phyloP scores from a whole-genome alignment of 1,140 invertebrate genomes.

The Sipha flava region DNA sequence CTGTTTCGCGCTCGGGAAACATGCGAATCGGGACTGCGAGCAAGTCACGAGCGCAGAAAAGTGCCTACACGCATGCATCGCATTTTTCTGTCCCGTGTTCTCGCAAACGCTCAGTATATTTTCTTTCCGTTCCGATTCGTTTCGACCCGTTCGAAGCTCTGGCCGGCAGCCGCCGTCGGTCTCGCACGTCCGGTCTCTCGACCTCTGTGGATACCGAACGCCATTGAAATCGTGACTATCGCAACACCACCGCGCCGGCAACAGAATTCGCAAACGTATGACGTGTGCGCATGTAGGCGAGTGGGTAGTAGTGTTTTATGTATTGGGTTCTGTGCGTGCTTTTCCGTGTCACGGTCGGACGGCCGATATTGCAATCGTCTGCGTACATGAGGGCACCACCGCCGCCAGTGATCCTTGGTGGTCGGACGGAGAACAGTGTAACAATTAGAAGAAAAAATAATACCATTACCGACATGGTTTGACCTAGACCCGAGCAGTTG shows the following conservation, averaged over 20 bases:
- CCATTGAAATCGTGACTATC: background rate
- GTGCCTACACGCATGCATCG: background rate
- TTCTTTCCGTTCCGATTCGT: background rate
- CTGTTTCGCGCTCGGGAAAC: background rate
- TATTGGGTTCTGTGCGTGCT: background rate
- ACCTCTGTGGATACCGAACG: no score
- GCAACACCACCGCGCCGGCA: background rate
- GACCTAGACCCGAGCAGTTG: background rate
- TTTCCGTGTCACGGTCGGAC: conserved; percentile 21
- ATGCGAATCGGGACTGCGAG: background rate
- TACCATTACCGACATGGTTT: background rate
- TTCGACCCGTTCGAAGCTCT: background rate
- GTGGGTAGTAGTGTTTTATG: no score
- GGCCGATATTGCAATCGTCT: background rate
- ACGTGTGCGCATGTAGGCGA: no score
- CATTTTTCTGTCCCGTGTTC: background rate
- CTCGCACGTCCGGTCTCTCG: background rate
- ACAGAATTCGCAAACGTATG: no score
- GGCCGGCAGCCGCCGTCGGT: background rate
- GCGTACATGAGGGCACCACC: background rate
- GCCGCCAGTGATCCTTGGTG: background rate
- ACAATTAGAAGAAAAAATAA: background rate
- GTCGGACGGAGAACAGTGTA: background rate
- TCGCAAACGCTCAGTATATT: no score
- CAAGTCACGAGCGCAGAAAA: background rate